Conservation (phyloP, 2,797 vertebrate genomes). For the Glyptemys insculpta region DNA sequence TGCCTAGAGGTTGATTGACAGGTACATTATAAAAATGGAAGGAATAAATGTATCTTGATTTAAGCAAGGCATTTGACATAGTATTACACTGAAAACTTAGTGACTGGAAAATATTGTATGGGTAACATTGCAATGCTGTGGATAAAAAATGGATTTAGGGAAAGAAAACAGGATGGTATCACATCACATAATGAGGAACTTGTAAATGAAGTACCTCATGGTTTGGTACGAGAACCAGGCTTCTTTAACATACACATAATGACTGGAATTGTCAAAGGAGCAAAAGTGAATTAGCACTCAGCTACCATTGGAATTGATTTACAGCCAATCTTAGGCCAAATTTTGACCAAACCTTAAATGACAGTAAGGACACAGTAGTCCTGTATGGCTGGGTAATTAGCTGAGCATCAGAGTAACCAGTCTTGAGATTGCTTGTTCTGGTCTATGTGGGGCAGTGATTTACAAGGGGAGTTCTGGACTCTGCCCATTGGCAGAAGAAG, state of each 20-base stretch:
- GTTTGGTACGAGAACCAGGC: neutral
- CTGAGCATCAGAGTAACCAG: neutral
- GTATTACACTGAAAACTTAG: neutral
- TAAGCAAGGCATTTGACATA: slow-evolving; percentile 16
- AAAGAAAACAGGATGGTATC: neutral
- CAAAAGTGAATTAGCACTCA: neutral
- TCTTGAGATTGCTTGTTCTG: neutral
- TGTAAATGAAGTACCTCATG: neutral
- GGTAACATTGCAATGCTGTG: neutral
- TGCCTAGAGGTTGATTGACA: slow-evolving; percentile 45
- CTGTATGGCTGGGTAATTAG: neutral
- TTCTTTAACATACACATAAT: neutral
- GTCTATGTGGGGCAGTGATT: neutral
- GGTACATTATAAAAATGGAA: slow-evolving; percentile 36
- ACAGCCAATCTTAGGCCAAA: neutral
- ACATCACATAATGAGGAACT: neutral
- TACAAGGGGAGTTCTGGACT: neutral
- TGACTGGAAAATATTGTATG: neutral
- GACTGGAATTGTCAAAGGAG: neutral
- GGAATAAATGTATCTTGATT: slow-evolving; percentile 17
- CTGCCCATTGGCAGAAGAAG: neutral
- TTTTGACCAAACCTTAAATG: neutral
- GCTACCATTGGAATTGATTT: neutral
- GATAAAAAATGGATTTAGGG: neutral
- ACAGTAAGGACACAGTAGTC: neutral